phyloP scores from a whole-genome alignment of 2,797 vertebrate genomes.

The Glossophaga mutica region DNA sequence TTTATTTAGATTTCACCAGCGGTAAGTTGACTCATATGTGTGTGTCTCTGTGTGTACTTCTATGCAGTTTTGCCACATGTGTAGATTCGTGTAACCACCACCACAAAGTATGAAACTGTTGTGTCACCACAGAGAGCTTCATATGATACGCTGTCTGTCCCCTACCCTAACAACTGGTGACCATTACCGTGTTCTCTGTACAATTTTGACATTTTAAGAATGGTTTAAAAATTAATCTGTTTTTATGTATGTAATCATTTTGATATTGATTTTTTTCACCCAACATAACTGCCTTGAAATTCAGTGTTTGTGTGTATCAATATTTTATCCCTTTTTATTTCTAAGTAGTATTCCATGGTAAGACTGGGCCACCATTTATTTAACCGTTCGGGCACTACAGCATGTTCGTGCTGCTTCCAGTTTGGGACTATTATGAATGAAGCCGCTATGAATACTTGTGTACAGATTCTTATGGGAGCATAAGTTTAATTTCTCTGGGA shows the following conservation, averaged over 20 bases:
- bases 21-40: background rate
- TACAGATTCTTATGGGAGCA: background rate
- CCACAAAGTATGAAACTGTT: background rate
- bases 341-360: background rate
- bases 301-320: background rate
- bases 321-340: background rate
- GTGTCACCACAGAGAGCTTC: background rate
- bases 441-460: background rate
- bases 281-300: background rate
- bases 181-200: background rate
- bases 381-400: background rate
- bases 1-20: background rate
- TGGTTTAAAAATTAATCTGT: background rate
- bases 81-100: background rate
- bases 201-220: background rate
- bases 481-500: background rate
- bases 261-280: background rate
- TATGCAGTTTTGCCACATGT: background rate
- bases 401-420: background rate
- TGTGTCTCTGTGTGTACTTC: background rate
- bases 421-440: background rate
- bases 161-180: background rate
- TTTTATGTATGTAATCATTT: background rate
- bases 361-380: background rate
- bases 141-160: background rate